Evolutionary conservation across 2,113 vertebrate genomes (phyloP).

Genomic region (Sinocyclocheilus grahami): DNA sequence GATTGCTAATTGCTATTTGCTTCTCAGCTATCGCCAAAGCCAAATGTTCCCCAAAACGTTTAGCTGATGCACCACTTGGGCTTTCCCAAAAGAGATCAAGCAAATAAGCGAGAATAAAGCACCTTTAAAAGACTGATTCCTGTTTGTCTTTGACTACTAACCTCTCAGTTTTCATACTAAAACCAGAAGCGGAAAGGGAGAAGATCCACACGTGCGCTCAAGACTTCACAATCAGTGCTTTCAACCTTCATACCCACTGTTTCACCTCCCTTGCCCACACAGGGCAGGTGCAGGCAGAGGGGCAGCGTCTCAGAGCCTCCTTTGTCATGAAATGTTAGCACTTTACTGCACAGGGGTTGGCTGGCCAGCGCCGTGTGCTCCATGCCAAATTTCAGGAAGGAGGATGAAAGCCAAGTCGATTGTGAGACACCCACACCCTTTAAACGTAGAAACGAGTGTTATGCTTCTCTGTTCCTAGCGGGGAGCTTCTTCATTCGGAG

Average conservation of each 20-base stretch:
- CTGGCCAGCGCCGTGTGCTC: conserved; percentile 41
- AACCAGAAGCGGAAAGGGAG: not conserved
- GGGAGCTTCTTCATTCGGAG: conserved; percentile 32
- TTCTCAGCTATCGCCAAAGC: conserved; percentile 52
- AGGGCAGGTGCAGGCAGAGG: conserved; percentile 59
- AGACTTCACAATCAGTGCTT: conserved; percentile 55
- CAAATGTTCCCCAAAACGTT: conserved; percentile 50
- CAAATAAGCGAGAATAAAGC: conserved; percentile 20
- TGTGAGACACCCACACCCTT: conserved; percentile 49
- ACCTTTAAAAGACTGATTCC: not conserved
- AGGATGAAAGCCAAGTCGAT: conserved; percentile 49
- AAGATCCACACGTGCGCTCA: conserved; percentile 40
- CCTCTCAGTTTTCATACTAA: conserved; percentile 46
- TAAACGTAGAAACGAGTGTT: conserved; percentile 18
- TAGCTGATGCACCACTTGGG: conserved; percentile 36
- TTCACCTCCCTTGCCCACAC: conserved; percentile 40
- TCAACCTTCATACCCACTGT: conserved; percentile 33
- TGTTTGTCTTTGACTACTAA: not conserved
- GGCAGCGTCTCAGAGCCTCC: conserved; percentile 53
- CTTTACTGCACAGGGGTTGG: conserved; percentile 32
- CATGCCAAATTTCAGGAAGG: conserved; percentile 51
- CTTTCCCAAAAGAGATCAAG: conserved; percentile 19
- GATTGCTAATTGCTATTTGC: conserved; percentile 74
- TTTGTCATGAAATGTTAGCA: conserved; percentile 50
- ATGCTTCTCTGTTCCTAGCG: conserved; percentile 40